These are phyloP conservation scores for Chamaetylas fuelleborni DNA, from an alignment of 2,113 vertebrate species.

Conservation along the genomic window DNA sequence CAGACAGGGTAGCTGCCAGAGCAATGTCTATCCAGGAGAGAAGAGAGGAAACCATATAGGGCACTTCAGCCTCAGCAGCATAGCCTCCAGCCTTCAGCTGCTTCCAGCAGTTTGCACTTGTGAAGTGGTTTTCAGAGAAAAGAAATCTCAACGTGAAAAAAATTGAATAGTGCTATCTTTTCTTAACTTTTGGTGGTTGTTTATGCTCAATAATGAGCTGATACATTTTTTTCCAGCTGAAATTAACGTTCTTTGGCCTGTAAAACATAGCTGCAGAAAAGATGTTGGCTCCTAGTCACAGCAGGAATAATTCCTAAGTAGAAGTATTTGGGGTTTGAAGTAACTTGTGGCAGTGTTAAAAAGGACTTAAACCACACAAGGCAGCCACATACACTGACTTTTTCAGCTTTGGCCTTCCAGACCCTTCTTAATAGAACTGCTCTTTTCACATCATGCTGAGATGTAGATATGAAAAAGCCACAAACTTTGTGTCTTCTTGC, in stretches of 20 bases:
- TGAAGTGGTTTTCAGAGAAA: neutral
- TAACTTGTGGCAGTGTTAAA: neutral
- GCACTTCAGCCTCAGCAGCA: neutral
- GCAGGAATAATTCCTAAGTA: neutral
- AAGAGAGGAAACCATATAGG: neutral
- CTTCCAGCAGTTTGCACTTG: neutral
- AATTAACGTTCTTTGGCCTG: neutral
- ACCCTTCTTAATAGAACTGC: neutral
- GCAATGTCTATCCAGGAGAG: neutral
- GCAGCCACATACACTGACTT: neutral
- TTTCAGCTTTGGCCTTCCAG: neutral
- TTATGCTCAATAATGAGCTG: neutral
- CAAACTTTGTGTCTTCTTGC: neutral
- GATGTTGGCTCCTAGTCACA: neutral
- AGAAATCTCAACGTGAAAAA: neutral
- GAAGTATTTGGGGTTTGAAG: neutral
- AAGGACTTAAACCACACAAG: neutral
- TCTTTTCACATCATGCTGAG: neutral
- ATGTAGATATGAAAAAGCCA: conserved; percentile 7
- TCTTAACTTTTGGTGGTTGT: neutral
- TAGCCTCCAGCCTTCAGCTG: neutral
- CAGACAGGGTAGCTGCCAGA: neutral
- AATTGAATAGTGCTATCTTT: neutral
- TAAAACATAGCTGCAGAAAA: neutral
- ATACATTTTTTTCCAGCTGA: neutral